A percentile compares a stretch with the other conserved stretches of the same genome.
Evolutionary conservation across 1,140 invertebrate genomes (phyloP).

Genomic region (Heliconius himera): DNA sequence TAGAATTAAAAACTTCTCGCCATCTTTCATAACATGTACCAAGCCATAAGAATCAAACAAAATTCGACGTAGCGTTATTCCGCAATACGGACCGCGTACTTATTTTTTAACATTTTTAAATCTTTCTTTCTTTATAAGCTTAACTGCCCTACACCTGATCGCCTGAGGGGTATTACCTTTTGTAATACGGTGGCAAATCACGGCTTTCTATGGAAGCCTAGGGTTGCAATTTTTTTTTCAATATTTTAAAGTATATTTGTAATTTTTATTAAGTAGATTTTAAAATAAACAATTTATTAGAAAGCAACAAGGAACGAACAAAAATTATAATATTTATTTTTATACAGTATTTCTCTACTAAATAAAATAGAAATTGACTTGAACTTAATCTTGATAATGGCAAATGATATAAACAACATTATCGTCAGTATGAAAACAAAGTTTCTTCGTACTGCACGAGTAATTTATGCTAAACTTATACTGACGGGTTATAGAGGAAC

Average conservation of each 20-base stretch:
- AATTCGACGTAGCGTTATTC: constrained; percentile 68
- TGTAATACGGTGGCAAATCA: constrained; percentile 66
- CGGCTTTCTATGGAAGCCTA: constrained; percentile 48
- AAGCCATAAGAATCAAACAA: constrained; percentile 50
- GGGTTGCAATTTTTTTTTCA: constrained; percentile 37
- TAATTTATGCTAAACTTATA: background rate
- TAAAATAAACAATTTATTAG: background rate
- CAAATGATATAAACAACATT: background rate
- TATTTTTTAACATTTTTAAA: constrained; percentile 73
- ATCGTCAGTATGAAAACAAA: background rate
- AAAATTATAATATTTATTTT: too few species aligned
- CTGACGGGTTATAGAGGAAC: background rate
- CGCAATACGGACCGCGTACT: constrained; percentile 66
- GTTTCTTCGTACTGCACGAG: background rate
- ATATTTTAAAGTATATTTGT: background rate
- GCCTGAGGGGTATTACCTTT: constrained; percentile 69
- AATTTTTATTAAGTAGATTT: background rate
- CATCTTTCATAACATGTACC: constrained; percentile 26
- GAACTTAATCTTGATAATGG: background rate
- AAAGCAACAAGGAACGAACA: too few species aligned
- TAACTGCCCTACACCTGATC: constrained; percentile 74
- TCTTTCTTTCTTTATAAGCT: constrained; percentile 75
- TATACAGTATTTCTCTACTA: background rate
- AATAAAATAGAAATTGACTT: background rate
- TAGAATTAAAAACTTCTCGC: background rate